Base-by-base conservation (phyloP, 2,113 vertebrate species). In the Butorides virescens region DNA sequence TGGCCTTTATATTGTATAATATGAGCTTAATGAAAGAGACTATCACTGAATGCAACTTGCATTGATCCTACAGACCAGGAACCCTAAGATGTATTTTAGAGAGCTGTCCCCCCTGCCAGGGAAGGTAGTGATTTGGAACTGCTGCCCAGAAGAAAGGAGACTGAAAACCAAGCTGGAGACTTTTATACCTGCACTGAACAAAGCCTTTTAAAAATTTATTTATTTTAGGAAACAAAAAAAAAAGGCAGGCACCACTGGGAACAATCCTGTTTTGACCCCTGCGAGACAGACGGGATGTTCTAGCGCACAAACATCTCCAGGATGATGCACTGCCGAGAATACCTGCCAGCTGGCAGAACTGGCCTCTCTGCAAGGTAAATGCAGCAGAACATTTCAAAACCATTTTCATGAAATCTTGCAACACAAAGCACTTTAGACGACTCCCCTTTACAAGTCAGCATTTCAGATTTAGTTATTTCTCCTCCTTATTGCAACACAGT, bases 361-460 rank as follows among this genome's bases (percentile, higher is more conserved):
- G 34, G 18, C 74, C 77, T n/a, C 67, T 59, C 80, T 30, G 39
- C 5, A 72, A 92, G 93, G 91, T 85, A 88, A 95, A 88, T 26
- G 86, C 84, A 85, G 73, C 61, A 90, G 42, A 76, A 61, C 71
- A 47, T 82, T 95, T 84, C 91, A 85, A 95, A 97, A 90, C 58
- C 74, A 22, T 79, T 93, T 75, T 92, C 81, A 71, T 58, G 73
- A 93, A 82, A 73, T 73, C 84, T 82, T 82, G 91, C 89, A 91
- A 82, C 74, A 95, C 62, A 87, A 87, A 93, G 84, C 94, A 62
- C 81, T 96, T 89, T 7, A 91, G 56, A 72, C 50, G 49, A 46
- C 50, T 74, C 89, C 32, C 32, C 56, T 86, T 90, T 59, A 72
- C 6, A 0, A 96, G 91, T 90, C 92, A 87, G 91, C 71, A 32